Evolutionary conservation across 2,888 invertebrate genomes (phyloP).

Genomic region (Cacoxenus indagator): DNA sequence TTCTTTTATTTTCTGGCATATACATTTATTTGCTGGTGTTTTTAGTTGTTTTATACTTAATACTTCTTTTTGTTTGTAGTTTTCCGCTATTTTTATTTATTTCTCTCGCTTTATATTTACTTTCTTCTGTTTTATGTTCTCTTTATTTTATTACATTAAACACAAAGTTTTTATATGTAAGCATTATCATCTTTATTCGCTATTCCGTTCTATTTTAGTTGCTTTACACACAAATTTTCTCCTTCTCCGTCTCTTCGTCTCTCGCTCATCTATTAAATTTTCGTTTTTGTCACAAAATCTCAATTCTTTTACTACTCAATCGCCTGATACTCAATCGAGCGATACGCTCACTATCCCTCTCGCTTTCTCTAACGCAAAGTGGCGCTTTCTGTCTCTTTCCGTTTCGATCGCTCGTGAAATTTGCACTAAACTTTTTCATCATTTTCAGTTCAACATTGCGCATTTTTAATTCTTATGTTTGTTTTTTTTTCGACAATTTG

Average conservation of each 20-base stretch:
- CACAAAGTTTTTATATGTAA: slow-evolving; percentile 31
- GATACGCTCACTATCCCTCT: too few species aligned
- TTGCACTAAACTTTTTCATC: too few species aligned
- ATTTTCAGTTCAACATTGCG: too few species aligned
- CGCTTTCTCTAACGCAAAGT: too few species aligned
- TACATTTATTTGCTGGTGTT: slow-evolving; percentile 14
- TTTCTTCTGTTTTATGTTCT: neutral
- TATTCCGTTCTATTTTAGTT: neutral
- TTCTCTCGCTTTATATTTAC: slow-evolving; percentile 21
- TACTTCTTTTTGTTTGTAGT: slow-evolving; percentile 4
- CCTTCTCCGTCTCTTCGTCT: neutral
- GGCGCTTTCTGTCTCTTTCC: too few species aligned
- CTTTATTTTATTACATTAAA: slow-evolving; percentile 23
- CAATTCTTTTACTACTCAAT: neutral
- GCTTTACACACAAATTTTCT: slow-evolving; percentile 19
- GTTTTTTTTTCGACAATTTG: too few species aligned
- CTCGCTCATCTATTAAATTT: neutral
- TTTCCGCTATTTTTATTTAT: slow-evolving; percentile 3
- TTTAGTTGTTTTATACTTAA: slow-evolving; percentile 11
- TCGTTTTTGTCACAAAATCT: too few species aligned
- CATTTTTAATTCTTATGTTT: too few species aligned
- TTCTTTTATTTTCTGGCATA: slow-evolving; percentile 38
- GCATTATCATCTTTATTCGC: slow-evolving; percentile 26
- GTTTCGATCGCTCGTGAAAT: too few species aligned
- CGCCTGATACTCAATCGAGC: neutral